Conservation (phyloP, 2,113 vertebrate genomes). For the Oncorhynchus mykiss region DNA sequence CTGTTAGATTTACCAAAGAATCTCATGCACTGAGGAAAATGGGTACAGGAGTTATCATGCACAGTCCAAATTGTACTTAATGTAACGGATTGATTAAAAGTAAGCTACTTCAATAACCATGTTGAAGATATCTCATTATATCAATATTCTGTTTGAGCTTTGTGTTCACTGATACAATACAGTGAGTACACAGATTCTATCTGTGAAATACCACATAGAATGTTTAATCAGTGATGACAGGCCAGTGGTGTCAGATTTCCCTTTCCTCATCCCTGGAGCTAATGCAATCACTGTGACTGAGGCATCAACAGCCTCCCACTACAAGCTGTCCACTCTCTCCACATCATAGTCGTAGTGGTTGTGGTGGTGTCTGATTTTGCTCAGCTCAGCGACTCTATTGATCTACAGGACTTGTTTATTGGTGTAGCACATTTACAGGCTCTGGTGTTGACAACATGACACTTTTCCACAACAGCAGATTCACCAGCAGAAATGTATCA, state of each 20-base stretch:
- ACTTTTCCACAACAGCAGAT: neutral
- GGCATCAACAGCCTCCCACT: neutral
- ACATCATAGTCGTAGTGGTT: neutral
- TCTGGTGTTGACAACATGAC: constrained; percentile 6
- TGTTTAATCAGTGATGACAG: neutral
- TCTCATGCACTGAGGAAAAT: neutral
- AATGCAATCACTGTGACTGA: neutral
- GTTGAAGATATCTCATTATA: neutral
- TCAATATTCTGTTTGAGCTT: neutral
- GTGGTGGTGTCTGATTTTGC: neutral
- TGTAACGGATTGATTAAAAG: neutral
- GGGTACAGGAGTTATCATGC: neutral
- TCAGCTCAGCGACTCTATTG: neutral
- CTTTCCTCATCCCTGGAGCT: neutral
- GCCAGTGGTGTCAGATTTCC: neutral
- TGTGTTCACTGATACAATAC: neutral
- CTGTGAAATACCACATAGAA: no score
- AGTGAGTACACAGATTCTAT: neutral
- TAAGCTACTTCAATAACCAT: neutral
- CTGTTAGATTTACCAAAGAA: constrained; percentile 1
- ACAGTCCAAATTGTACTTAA: neutral
- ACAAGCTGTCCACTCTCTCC: neutral
- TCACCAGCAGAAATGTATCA: neutral
- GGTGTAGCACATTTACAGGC: neutral
- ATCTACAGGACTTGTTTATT: neutral